phyloP scores from a whole-genome alignment of 2,113 vertebrate species.

The Cololabis saira region DNA sequence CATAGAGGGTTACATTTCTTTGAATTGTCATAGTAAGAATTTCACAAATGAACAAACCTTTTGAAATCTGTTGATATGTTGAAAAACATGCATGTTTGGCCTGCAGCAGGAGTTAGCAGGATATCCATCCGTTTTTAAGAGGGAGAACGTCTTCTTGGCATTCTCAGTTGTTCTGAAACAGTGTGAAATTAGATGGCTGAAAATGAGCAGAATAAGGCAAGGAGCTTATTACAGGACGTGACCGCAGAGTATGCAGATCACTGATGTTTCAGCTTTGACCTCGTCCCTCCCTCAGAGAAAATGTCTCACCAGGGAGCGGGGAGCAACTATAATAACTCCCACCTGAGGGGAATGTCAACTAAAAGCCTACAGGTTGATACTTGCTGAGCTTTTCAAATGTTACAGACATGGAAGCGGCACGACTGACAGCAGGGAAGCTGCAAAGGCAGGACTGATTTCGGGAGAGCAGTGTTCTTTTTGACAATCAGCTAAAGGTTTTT shows the following conservation, averaged over 20 bases:
- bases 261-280: neutral
- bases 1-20: too few relatives aligned
- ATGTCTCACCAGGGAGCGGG: slow-evolving; percentile 16
- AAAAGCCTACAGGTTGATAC: slow-evolving; percentile 4
- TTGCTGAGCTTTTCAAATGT: neutral
- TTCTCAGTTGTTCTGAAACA: too few relatives aligned
- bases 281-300: slow-evolving; percentile 11
- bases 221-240: too few relatives aligned
- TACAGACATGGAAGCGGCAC: neutral
- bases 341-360: slow-evolving; percentile 1
- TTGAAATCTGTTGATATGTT: too few relatives aligned
- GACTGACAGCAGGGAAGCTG: neutral
- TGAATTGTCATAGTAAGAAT: too few relatives aligned
- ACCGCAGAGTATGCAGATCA: neutral
- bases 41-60: too few relatives aligned
- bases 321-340: slow-evolving; percentile 11
- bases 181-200: too few relatives aligned
- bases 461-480: neutral
- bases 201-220: too few relatives aligned
- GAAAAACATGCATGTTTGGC: too few relatives aligned
- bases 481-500: neutral
- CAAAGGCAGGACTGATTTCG: neutral
- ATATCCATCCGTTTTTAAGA: too few relatives aligned
- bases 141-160: too few relatives aligned
- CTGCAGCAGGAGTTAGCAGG: too few relatives aligned